A percentile compares a stretch with the other conserved stretches of the same genome.
These are phyloP conservation scores for Pardalotus punctatus DNA, from an alignment of 2,113 vertebrate genomes.

Conservation along the genomic window DNA sequence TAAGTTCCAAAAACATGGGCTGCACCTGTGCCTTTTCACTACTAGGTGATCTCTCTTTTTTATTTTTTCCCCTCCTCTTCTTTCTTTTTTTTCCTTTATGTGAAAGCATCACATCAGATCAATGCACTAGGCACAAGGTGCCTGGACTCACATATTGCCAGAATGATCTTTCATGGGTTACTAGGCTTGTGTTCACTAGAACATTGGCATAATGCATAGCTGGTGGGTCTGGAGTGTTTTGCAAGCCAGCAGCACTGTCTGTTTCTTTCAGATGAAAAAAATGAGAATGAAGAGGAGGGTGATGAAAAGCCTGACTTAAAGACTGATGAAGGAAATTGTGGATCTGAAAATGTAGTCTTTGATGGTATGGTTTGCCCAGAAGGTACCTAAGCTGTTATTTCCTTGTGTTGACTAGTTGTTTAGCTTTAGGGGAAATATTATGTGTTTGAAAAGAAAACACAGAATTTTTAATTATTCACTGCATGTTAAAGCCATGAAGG, in stretches of 20 bases:
- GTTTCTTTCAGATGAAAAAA: constrained; percentile 74
- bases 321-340: constrained; percentile 72
- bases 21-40: not conserved
- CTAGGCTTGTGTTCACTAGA: not conserved
- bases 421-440: not conserved
- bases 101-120: not conserved
- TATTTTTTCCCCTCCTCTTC: not conserved
- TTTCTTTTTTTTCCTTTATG: not conserved
- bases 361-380: constrained; percentile 81
- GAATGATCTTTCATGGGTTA: not conserved
- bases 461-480: not conserved
- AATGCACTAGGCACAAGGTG: not conserved
- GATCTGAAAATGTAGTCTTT: constrained; percentile 69
- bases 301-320: constrained; percentile 77
- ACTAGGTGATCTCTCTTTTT: not conserved
- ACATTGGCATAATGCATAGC: not conserved
- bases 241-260: not conserved
- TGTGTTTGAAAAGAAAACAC: not conserved
- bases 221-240: not conserved
- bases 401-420: not conserved
- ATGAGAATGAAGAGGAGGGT: constrained; percentile 78
- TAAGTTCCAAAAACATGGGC: not conserved
- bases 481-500: not conserved
- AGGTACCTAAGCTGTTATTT: constrained; percentile 66
- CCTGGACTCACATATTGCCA: not conserved